Evolutionary conservation across 2,888 invertebrate genomes (phyloP), one percentile per base, ranked within the genome.

Genomic region (Gymnosoma rotundatum): DNA sequence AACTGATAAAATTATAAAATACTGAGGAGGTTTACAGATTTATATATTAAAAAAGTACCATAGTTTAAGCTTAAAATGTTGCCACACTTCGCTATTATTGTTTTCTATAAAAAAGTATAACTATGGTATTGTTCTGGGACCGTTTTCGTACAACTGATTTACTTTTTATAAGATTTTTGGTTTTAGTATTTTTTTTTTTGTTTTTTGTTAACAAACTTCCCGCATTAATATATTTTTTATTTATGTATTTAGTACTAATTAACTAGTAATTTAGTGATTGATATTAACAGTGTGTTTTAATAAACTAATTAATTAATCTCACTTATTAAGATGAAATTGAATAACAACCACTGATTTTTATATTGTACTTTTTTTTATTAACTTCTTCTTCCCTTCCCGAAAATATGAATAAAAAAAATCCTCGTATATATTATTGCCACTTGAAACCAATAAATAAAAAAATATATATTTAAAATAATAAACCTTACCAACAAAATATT

Each of bases 361-460:
- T 73, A 50, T 72, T 72, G 56, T 80, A 73, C 32, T 69, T 78
- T 81, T 80, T 75, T 81, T 78, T 81, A 78, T 81, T 70, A 84
- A 84, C 78, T 81, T 81, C 78, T 84, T 84, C 69, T 78, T 84
- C 45, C 83, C 58, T n/a, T 32, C 58, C 63, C 14, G 38, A n/a
- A 18, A 48, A 21, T 42, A 64, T 42, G 42, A 66, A 69, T 21
- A 58, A 56, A 16, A 52, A 52, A 20, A 38, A 16, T 58, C 64
- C 81, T 72, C n/a, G 52, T 81, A 64, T 45, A 66, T 52, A 18
- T 32, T 64, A 63, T 69, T 81, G 60, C 21, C 70, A 76, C 52
- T 75, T 61, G 61, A 60, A 21, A 67, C 18, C 32, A 20, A 2
- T 6, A 66, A 2, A 18, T 16, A 8, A 18, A 52, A 54, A 10